Percentiles rank a stretch among this genome's conserved stretches.
These are phyloP conservation scores for Oreochromis aureus DNA, from an alignment of 2,113 vertebrate species.

Conservation along the genomic window DNA sequence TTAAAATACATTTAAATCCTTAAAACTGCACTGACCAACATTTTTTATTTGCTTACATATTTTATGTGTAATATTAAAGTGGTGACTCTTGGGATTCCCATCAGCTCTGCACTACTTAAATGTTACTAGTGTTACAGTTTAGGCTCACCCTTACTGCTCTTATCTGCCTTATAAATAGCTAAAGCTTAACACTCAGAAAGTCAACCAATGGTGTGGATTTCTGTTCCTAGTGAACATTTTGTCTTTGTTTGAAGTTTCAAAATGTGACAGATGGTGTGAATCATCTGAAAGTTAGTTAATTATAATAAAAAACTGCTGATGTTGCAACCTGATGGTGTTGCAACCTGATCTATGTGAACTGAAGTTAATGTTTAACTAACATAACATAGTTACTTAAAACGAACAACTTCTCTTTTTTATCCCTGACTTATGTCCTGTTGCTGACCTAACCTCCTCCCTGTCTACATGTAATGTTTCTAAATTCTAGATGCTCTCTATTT, in stretches of 20 bases:
- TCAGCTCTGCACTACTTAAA: neutral
- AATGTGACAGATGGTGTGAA: neutral
- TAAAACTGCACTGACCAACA: neutral
- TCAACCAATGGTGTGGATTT: neutral
- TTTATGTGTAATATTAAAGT: neutral
- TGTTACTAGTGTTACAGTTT: neutral
- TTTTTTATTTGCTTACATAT: neutral
- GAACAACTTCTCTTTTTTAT: conserved; percentile 13
- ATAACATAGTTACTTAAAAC: neutral
- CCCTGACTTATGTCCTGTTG: neutral
- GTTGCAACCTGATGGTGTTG: neutral
- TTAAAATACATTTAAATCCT: neutral
- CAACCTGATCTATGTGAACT: neutral
- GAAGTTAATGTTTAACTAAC: neutral
- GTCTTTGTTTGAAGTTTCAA: neutral
- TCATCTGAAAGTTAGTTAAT: neutral
- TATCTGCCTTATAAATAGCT: neutral
- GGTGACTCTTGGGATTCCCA: neutral
- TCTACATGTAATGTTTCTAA: neutral
- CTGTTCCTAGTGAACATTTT: neutral
- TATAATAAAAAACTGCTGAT: neutral
- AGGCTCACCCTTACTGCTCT: neutral
- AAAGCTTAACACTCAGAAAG: neutral
- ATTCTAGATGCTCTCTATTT: neutral
- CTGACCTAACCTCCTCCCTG: neutral